Percentiles rank a stretch among this genome's conserved stretches.
phyloP scores from a whole-genome alignment of 2,888 invertebrate genomes.

The Aphrophora alni region DNA sequence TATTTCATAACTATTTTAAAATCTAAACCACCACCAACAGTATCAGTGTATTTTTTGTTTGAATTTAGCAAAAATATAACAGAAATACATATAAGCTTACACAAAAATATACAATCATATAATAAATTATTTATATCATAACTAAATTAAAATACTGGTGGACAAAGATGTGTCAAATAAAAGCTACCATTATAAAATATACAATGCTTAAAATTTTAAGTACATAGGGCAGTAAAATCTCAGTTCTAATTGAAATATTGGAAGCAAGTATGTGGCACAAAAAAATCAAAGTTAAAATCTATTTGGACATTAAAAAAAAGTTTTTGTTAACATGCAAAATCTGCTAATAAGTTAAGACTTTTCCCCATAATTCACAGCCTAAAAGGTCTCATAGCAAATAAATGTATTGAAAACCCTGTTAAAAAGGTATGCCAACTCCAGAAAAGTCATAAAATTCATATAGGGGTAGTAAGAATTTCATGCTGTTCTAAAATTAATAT shows the following conservation, averaged over 20 bases:
- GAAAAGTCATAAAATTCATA: no score
- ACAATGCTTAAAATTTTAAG: neutral
- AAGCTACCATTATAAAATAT: neutral
- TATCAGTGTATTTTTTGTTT: neutral
- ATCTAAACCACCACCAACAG: neutral
- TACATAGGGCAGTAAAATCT: neutral
- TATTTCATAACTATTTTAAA: neutral
- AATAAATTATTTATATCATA: neutral
- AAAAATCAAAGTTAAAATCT: no score
- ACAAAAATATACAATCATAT: neutral
- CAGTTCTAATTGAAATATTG: neutral
- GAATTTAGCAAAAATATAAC: neutral
- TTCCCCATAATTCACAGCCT: no score
- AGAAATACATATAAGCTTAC: neutral
- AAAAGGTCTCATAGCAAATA: no score
- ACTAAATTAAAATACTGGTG: neutral
- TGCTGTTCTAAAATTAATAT: no score
- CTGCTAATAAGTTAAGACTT: no score
- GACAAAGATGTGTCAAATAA: neutral
- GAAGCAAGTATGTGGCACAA: neutral
- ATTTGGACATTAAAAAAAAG: no score
- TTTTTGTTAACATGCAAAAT: no score
- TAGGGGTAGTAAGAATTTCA: no score
- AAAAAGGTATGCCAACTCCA: no score
- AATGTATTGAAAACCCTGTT: no score